Evolutionary conservation across 2,797 vertebrate species (phyloP).

Genomic region (Neoniphon sammara): DNA sequence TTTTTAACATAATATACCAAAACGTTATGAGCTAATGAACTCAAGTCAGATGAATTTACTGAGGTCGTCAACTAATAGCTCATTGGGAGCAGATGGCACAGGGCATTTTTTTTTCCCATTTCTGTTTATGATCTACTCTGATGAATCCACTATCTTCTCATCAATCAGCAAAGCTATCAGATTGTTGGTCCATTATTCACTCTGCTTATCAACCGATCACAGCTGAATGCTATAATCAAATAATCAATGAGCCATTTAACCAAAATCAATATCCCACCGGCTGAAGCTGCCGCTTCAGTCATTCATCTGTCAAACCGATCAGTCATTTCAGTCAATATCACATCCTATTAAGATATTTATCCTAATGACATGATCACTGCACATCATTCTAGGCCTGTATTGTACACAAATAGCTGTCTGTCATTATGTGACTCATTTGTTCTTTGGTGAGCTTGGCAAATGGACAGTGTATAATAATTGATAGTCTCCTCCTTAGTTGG

Average conservation of each 20-base stretch:
- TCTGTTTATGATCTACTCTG: constrained; percentile 38
- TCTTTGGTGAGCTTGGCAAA: constrained; percentile 35
- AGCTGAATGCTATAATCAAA: constrained; percentile 73
- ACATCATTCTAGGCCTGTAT: constrained; percentile 53
- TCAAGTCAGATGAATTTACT: constrained; percentile 15
- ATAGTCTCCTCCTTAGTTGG: constrained; percentile 14
- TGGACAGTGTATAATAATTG: constrained; percentile 35
- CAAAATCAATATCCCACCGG: constrained; percentile 63
- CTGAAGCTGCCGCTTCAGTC: constrained; percentile 66
- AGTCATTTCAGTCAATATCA: constrained; percentile 65
- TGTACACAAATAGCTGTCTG: constrained; percentile 52
- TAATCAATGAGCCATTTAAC: constrained; percentile 76
- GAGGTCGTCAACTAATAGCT: constrained; percentile 13
- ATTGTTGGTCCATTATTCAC: constrained; percentile 60
- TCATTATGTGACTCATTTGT: constrained; percentile 49
- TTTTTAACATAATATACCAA: constrained; percentile 3
- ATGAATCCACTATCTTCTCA: constrained; percentile 54
- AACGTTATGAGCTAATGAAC: constrained; percentile 24
- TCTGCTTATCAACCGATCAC: constrained; percentile 71
- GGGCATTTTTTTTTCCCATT: constrained; percentile 4
- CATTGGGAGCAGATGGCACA: neutral
- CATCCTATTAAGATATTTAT: constrained; percentile 65
- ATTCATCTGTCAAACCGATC: constrained; percentile 65
- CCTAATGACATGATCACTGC: constrained; percentile 62
- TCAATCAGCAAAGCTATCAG: constrained; percentile 55